phyloP scores from a whole-genome alignment of 1,140 invertebrate genomes.

The Nasonia giraulti region DNA sequence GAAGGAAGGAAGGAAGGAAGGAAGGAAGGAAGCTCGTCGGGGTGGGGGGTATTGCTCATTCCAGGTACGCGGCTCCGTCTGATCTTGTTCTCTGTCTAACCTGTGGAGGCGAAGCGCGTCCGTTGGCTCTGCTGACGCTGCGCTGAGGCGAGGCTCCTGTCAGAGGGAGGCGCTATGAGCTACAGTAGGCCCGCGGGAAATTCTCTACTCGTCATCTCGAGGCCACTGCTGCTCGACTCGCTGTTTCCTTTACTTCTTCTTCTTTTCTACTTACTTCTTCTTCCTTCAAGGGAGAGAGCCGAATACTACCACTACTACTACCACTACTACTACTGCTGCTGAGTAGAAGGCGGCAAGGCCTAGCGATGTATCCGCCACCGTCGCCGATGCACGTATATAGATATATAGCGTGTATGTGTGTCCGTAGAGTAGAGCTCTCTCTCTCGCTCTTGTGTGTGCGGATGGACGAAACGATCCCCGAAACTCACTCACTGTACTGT shows the following conservation, averaged over 20 bases:
- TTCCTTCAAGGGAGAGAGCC: not conserved
- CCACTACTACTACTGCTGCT: not conserved
- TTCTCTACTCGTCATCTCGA: slow-evolving; percentile 4
- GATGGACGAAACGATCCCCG: not conserved
- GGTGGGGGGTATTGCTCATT: not conserved
- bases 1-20: not conserved
- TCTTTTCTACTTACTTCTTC: no score
- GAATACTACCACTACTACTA: not conserved
- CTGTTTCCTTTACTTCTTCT: not conserved
- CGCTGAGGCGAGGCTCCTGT: slow-evolving; percentile 12
- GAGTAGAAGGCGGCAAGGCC: not conserved
- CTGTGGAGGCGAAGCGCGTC: slow-evolving; percentile 22
- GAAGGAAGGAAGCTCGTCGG: not conserved
- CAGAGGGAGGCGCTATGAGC: not conserved
- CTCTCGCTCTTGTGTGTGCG: not conserved
- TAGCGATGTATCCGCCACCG: not conserved
- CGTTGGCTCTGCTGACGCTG: not conserved
- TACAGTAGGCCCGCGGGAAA: slow-evolving; percentile 10
- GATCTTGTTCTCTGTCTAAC: not conserved
- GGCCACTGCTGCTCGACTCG: not conserved
- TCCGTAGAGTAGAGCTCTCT: not conserved
- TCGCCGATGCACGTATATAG: not conserved
- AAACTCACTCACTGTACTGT: not conserved
- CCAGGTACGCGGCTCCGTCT: not conserved
- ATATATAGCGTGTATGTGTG: not conserved